phyloP scores from a whole-genome alignment of 2,113 vertebrate genomes.

The Saguinus midas region DNA sequence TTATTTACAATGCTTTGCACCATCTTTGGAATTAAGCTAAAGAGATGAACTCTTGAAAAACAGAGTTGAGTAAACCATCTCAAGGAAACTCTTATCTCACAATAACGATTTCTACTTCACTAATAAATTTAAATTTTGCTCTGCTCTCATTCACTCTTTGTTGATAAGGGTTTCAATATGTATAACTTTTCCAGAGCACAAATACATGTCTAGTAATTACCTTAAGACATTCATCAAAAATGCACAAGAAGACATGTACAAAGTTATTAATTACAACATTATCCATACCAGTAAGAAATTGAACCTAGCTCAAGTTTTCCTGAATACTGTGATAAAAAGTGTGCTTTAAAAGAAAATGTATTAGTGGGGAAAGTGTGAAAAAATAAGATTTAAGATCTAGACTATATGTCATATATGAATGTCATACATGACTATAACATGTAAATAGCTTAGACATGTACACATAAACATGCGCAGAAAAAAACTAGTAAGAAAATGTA shows the following conservation, averaged over 20 bases:
- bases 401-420: not conserved
- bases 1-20: not conserved
- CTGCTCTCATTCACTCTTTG: not conserved
- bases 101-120: not conserved
- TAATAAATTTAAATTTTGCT: not conserved
- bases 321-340: not conserved
- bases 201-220: not conserved
- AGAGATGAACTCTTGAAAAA: not conserved
- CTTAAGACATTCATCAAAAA: not conserved
- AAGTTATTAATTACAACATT: not conserved
- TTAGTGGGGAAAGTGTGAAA: not conserved
- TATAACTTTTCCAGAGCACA: not conserved
- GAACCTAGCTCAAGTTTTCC: not conserved
- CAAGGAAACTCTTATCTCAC: not conserved
- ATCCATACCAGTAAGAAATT: not conserved
- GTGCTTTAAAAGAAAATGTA: not conserved
- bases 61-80: not conserved
- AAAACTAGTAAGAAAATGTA: not conserved
- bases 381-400: slow-evolving; percentile 14
- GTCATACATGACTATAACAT: not conserved
- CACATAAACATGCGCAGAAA: not conserved
- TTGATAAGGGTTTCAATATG: not conserved
- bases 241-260: not conserved
- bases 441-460: not conserved
- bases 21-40: not conserved